Evolutionary conservation across 2,888 invertebrate species (phyloP), one percentile per base, ranked within the genome.

Genomic region (Tinea semifulvella): DNA sequence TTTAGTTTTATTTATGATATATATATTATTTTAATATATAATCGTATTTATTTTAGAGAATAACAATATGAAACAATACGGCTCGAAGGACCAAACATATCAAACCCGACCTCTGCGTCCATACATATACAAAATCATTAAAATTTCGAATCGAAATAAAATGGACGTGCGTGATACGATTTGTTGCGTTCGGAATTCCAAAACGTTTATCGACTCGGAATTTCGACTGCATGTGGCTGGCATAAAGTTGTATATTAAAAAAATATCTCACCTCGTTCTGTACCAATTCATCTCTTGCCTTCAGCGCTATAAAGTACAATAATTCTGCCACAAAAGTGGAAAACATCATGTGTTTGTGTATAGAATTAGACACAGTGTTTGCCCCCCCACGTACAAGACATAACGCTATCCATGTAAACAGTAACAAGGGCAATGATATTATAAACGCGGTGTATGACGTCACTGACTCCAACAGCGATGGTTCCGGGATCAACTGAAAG

Each of bases 341-440:
- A 49, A 96, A 84, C n/a, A 96, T 90, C 6, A 97, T 84, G 65
- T 98, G 96, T 61, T 95, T 94, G 61, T 96, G 92, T 50, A 97
- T 96, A 14, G 92, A 92, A 69, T 96, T 96, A 38, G 95, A 94
- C 56, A 97, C 97, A 0, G 94, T 94, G 47, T 90, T 88, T 0
- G 86, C 77, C 11, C 90, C 89, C 1, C 95, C 94, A 4, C 94
- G 85, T 54, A 96, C 87, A 36, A 93, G 72, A 27, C 91, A 91
- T 43, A 97, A 77, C 14, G 94, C 90, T 6, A 92, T 69, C 62
- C 96, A 87, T 0, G 96, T 90, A 44, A 88, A 80, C 10, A 92
- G 69, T 3, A 98, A 79, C 11, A 95, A 82, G 0, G 94, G 89
- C 38, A 97, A 75, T 0, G 96, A 92, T 36, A 96, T 81, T 52